Evolutionary conservation across 2,888 invertebrate species (phyloP).

Genomic region (Amphipoea lucens): DNA sequence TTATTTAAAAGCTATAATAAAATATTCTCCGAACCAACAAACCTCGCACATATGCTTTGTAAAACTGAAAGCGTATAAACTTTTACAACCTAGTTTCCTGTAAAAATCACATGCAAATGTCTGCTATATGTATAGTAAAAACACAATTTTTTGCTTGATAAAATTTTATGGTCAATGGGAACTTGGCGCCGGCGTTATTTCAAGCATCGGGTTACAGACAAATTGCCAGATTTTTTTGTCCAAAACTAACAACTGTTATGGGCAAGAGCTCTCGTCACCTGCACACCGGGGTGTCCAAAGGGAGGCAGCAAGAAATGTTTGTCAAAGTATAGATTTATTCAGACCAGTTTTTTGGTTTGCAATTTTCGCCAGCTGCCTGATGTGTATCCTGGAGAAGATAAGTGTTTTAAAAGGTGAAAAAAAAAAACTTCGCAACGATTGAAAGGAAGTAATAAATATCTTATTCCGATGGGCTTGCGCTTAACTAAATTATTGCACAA

Average conservation of each 20-base stretch:
- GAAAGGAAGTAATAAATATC: constrained; percentile 58
- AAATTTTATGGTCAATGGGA: constrained; percentile 63
- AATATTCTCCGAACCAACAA: constrained; percentile 45
- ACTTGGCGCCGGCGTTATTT: constrained; percentile 68
- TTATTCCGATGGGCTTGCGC: constrained; percentile 32
- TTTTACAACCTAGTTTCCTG: constrained; percentile 62
- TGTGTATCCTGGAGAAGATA: constrained; percentile 53
- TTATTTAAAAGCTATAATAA: constrained; percentile 22
- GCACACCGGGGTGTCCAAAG: constrained; percentile 54
- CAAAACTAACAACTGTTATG: constrained; percentile 45
- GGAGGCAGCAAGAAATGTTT: constrained; percentile 27
- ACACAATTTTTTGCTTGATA: constrained; percentile 64
- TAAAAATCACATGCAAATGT: constrained; percentile 65
- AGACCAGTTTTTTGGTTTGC: constrained; percentile 30
- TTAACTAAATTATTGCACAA: constrained; percentile 48
- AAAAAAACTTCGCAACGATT: constrained; percentile 31
- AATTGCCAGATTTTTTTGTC: constrained; percentile 49
- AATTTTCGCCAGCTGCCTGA: constrained; percentile 51
- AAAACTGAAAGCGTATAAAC: constrained; percentile 54
- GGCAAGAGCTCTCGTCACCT: constrained; percentile 55
- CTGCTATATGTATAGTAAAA: constrained; percentile 45
- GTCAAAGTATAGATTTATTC: constrained; percentile 56
- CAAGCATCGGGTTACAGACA: constrained; percentile 66
- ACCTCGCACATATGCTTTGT: constrained; percentile 46
- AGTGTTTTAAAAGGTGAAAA: constrained; percentile 42